phyloP scores from a whole-genome alignment of 1,140 invertebrate species.

The Ephestia elutella region DNA sequence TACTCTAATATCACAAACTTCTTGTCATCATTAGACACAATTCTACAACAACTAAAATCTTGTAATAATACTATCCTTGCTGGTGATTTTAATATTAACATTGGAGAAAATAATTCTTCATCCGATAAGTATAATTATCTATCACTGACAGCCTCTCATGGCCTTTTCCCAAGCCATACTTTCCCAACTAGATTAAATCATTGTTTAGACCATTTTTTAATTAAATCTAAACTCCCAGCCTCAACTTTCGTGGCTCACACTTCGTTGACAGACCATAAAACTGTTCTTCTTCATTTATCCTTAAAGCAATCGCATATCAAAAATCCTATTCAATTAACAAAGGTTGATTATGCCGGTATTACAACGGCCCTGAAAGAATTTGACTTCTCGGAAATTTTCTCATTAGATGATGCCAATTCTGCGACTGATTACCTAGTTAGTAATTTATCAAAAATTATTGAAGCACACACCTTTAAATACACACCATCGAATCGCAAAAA shows the following conservation, averaged over 20 bases:
- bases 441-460: background rate
- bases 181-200: constrained; percentile 5
- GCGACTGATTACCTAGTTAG: background rate
- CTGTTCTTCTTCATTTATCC: too few relatives aligned
- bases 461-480: too few relatives aligned
- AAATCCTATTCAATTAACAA: too few relatives aligned
- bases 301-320: too few relatives aligned
- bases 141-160: background rate
- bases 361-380: too few relatives aligned
- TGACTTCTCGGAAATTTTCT: background rate
- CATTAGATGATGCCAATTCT: background rate
- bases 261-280: background rate
- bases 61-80: background rate
- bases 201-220: constrained; percentile 12
- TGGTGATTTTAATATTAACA: constrained; percentile 12
- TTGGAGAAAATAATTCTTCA: constrained; percentile 1
- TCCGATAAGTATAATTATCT: too few relatives aligned
- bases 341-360: too few relatives aligned
- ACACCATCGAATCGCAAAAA: too few relatives aligned
- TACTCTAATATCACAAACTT: background rate
- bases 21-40: background rate
- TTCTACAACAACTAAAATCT: background rate
- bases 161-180: background rate
- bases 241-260: too few relatives aligned
- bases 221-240: too few relatives aligned